Base-by-base conservation (phyloP, 2,888 invertebrate genomes). In the Spisula solida region DNA sequence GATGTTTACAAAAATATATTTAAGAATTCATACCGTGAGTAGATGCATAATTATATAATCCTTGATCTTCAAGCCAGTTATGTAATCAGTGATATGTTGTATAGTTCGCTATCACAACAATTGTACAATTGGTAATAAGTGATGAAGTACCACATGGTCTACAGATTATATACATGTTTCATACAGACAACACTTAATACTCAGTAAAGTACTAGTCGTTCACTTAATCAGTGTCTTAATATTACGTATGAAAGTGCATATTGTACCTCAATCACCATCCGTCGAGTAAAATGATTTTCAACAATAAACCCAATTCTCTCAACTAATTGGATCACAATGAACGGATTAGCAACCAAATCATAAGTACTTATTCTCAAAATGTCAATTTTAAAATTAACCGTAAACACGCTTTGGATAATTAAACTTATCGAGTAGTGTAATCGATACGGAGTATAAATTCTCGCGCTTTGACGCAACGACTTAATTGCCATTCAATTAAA, bases 121-220 rank as follows among this genome's bases (percentile, higher is more conserved):
- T 14, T n/a, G 20, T n/a, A 56, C 20, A 56, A 16, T 4, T 18
- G 31, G 25, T 25, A 31, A 75, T 34, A 31, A 34, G 31, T 75
- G 12, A 75, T 75, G 25, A 16, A 18, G 34, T 31, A 34, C 31
- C 25, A 31, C 5, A 10, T 75, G 75, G 75, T 31, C 31, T 75
- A 31, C 29, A 31, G 75, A 75, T 75, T 83, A 83, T 75, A 83
- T 51, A 60, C 66, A 31, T 14, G 6, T 18, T 29, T 14, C 4
- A 51, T 25, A 70, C 55, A 31, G 29, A 41, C 41, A 70, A 86
- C 81, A 56, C 56, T 2, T 51, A 51, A 81, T n/a, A 51, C 86
- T 81, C 81, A 48, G 51, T 31, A n/a, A 8, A 81, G 29, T 86
- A 86, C 86, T 86, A 81, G 18, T 31, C 66, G 75, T 75, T 81